Percentiles rank a stretch among this genome's conserved stretches.
phyloP scores from a whole-genome alignment of 2,113 vertebrate species.

The Thermophis baileyi region DNA sequence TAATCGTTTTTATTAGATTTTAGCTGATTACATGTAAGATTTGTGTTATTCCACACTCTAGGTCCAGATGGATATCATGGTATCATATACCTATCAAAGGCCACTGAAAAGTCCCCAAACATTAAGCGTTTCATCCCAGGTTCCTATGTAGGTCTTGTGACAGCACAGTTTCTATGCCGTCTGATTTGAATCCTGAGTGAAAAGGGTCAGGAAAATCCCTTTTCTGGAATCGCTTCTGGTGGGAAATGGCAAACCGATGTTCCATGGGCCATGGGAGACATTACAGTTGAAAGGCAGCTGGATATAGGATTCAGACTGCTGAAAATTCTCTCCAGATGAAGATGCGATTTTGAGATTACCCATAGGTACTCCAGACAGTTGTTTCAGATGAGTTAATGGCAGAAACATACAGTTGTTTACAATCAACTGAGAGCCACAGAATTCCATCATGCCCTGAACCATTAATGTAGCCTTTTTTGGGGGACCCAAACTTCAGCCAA shows the following conservation, averaged over 20 bases:
- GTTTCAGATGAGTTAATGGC: background rate
- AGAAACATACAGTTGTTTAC: background rate
- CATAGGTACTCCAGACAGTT: background rate
- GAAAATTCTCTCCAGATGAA: background rate
- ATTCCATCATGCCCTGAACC: background rate
- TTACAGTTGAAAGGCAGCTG: background rate
- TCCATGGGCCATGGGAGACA: background rate
- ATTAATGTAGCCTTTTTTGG: background rate
- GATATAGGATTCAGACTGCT: background rate
- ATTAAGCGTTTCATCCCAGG: background rate
- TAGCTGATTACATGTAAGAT: background rate
- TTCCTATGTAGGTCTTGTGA: background rate
- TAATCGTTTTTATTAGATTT: background rate
- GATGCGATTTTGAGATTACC: background rate
- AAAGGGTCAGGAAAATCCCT: background rate
- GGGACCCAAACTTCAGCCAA: background rate
- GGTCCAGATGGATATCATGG: background rate
- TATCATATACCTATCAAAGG: background rate
- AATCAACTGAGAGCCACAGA: background rate
- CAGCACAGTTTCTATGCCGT: background rate
- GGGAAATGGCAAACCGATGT: background rate
- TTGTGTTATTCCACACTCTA: background rate
- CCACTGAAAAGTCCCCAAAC: background rate
- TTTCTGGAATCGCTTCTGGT: background rate
- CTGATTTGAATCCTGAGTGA: background rate